phyloP scores from a whole-genome alignment of 2,888 invertebrate genomes.

The Acanthopleura granulata region DNA sequence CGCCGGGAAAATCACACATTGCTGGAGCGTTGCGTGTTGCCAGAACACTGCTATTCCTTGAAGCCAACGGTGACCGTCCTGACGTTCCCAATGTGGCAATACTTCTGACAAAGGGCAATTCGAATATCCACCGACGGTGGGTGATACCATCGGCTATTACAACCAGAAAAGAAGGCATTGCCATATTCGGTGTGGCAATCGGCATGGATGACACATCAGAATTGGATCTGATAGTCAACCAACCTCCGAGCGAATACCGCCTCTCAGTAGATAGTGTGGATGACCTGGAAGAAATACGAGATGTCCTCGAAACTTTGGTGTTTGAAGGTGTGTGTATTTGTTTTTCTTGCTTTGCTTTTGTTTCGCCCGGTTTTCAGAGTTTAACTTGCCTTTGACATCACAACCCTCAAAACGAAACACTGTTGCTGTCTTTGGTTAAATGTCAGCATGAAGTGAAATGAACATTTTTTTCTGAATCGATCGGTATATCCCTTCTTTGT shows the following conservation, averaged over 20 bases:
- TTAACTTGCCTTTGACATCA: too few relatives aligned
- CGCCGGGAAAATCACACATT: conserved; percentile 14
- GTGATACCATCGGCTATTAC: conserved; percentile 31
- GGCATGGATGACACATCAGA: conserved; percentile 25
- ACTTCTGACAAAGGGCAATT: conserved; percentile 23
- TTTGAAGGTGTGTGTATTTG: conserved; percentile 40
- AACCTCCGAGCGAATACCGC: conserved; percentile 33
- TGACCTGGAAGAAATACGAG: conserved; percentile 28
- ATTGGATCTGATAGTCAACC: conserved; percentile 31
- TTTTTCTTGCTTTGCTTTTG: too few relatives aligned
- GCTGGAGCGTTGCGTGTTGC: conserved; percentile 1
- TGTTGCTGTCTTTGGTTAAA: too few relatives aligned
- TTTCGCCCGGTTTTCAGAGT: too few relatives aligned
- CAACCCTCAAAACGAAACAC: too few relatives aligned
- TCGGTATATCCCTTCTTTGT: too few relatives aligned
- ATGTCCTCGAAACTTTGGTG: conserved; percentile 24
- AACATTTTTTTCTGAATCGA: too few relatives aligned
- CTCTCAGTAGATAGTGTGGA: conserved; percentile 33
- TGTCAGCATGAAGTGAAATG: too few relatives aligned
- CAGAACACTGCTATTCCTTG: conserved; percentile 4
- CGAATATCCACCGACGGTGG: conserved; percentile 30
- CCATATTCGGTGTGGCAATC: conserved; percentile 14
- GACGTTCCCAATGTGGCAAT: conserved; percentile 9
- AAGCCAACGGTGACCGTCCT: conserved; percentile 6
- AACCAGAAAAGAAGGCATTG: conserved; percentile 2